These are phyloP conservation scores for Stictonetta naevosa DNA, from an alignment of 2,113 vertebrate species.

Conservation along the genomic window DNA sequence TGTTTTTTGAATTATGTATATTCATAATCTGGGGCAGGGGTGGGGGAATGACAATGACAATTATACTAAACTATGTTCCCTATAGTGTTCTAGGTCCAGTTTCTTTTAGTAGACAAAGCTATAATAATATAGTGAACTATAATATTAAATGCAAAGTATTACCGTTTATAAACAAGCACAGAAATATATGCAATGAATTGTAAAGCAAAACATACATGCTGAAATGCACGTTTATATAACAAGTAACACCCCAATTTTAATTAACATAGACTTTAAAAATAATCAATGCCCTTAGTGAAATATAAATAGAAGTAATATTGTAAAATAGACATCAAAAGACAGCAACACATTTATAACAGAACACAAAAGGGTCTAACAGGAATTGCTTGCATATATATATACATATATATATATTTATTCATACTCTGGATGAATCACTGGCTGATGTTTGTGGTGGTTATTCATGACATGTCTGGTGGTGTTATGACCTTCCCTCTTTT, in stretches of 20 bases:
- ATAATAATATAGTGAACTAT: background rate
- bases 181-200: background rate
- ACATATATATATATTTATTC: slow-evolving; percentile 33
- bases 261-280: slow-evolving; percentile 15
- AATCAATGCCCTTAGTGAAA: background rate
- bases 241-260: background rate
- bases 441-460: slow-evolving; percentile 67
- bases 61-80: background rate
- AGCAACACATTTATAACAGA: slow-evolving; percentile 32
- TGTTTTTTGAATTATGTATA: background rate
- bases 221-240: background rate
- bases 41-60: background rate
- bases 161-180: background rate
- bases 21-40: background rate
- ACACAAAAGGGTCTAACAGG: slow-evolving; percentile 22
- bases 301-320: background rate
- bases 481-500: slow-evolving; percentile 76
- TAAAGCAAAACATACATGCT: background rate
- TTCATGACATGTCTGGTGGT: slow-evolving; percentile 75
- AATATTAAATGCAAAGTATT: background rate
- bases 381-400: slow-evolving; percentile 51
- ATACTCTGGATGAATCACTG: slow-evolving; percentile 66
- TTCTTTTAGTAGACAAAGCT: background rate
- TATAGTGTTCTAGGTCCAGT: background rate
- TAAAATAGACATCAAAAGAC: slow-evolving; percentile 30